Evolutionary conservation across 2,113 vertebrate genomes (phyloP).

Genomic region (Gila orcuttii): DNA sequence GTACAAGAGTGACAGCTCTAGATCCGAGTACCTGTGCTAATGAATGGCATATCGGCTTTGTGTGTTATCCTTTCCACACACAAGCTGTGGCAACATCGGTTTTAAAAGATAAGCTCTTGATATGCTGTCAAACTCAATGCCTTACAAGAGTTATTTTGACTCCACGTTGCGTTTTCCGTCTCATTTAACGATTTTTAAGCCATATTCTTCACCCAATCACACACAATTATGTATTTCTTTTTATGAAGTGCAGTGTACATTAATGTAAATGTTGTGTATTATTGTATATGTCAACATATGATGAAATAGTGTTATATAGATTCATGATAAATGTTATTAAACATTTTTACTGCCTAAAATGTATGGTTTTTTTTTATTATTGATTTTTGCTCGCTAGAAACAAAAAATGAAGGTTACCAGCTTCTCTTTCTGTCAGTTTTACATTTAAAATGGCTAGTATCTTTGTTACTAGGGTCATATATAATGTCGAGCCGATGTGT

Average conservation of each 20-base stretch:
- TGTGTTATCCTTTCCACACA: neutral
- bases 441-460: neutral
- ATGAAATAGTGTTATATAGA: neutral
- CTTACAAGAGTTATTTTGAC: conserved; percentile 34
- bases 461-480: neutral
- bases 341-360: neutral
- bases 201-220: neutral
- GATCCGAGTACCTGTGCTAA: conserved; percentile 84
- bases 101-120: conserved; percentile 13
- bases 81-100: conserved; percentile 9
- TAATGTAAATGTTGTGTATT: neutral
- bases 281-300: conserved; percentile 19
- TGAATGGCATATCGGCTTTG: neutral
- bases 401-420: neutral
- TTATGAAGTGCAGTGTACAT: conserved; percentile 8
- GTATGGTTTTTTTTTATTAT: neutral
- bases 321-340: neutral
- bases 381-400: neutral
- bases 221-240: conserved; percentile 21
- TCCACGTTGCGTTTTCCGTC: neutral
- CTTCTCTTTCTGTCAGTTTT: neutral
- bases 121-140: conserved; percentile 16
- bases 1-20: conserved; percentile 84
- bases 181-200: neutral
- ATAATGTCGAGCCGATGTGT: neutral